A percentile compares a stretch with the other conserved stretches of the same genome.
phyloP scores from a whole-genome alignment of 2,797 vertebrate species.

The Benthosema pterotum region DNA sequence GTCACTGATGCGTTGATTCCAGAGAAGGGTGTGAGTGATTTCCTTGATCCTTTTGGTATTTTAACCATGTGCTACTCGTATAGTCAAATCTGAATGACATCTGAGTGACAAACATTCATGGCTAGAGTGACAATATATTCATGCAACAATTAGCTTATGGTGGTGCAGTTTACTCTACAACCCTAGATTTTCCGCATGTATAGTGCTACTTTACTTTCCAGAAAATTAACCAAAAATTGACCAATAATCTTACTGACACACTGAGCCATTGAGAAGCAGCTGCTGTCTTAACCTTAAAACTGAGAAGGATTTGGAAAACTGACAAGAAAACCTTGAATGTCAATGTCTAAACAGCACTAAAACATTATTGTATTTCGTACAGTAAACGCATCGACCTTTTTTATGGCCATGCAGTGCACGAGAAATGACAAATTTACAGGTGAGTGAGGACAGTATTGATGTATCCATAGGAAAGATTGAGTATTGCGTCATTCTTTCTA shows the following conservation, averaged over 20 bases:
- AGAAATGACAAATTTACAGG: constrained; percentile 35
- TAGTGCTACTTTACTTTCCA: too few species aligned
- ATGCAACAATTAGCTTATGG: too few species aligned
- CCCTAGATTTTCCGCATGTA: too few species aligned
- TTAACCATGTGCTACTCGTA: not conserved
- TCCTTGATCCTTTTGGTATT: not conserved
- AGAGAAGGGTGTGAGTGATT: not conserved
- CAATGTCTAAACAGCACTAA: constrained; percentile 8
- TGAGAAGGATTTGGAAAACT: not conserved
- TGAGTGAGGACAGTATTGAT: constrained; percentile 37
- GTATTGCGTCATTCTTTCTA: constrained; percentile 51
- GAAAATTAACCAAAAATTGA: too few species aligned
- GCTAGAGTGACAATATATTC: too few species aligned
- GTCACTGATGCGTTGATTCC: too few species aligned
- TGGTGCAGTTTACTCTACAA: too few species aligned
- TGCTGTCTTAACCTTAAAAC: not conserved
- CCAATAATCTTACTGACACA: too few species aligned
- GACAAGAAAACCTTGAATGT: not conserved
- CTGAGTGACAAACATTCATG: too few species aligned
- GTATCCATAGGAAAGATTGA: constrained; percentile 18
- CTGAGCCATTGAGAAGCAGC: too few species aligned
- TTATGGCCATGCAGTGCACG: constrained; percentile 55
- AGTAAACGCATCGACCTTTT: constrained; percentile 61
- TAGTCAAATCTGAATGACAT: too few species aligned
- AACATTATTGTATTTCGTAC: constrained; percentile 58